These are phyloP conservation scores for Acronicta psi DNA, from an alignment of 2,888 invertebrate genomes.

Conservation along the genomic window DNA sequence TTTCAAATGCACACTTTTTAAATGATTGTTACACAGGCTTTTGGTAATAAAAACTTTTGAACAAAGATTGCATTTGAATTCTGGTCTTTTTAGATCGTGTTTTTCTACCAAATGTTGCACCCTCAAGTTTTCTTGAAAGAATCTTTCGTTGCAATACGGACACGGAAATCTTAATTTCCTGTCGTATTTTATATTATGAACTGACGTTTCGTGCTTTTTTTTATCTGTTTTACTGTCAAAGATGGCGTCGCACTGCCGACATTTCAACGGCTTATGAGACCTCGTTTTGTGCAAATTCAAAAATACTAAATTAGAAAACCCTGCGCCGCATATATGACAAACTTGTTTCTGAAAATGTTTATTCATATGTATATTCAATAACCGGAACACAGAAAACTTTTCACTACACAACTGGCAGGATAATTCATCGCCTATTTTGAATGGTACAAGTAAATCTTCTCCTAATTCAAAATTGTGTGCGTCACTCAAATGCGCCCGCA, in stretches of 20 bases:
- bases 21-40: conserved; percentile 78
- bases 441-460: conserved; percentile 77
- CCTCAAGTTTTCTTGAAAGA: conserved; percentile 71
- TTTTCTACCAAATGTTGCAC: conserved; percentile 67
- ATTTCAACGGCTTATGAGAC: conserved; percentile 67
- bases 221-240: conserved; percentile 63
- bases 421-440: conserved; percentile 69
- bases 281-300: conserved; percentile 76
- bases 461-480: conserved; percentile 62
- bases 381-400: conserved; percentile 68
- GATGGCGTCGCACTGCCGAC: conserved; percentile 65
- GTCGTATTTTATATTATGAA: conserved; percentile 59
- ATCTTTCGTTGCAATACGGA: conserved; percentile 71
- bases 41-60: conserved; percentile 75
- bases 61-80: conserved; percentile 73
- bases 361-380: conserved; percentile 81
- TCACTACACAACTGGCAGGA: conserved; percentile 77
- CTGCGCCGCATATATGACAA: conserved; percentile 79
- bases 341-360: conserved; percentile 80
- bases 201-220: conserved; percentile 52
- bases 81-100: conserved; percentile 73
- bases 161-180: conserved; percentile 74
- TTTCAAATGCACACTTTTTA: conserved; percentile 79
- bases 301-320: conserved; percentile 78
- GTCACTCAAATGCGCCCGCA: conserved; percentile 67